These are phyloP conservation scores for Phyto melanocephala DNA, from an alignment of 2,888 invertebrate genomes.

Conservation along the genomic window DNA sequence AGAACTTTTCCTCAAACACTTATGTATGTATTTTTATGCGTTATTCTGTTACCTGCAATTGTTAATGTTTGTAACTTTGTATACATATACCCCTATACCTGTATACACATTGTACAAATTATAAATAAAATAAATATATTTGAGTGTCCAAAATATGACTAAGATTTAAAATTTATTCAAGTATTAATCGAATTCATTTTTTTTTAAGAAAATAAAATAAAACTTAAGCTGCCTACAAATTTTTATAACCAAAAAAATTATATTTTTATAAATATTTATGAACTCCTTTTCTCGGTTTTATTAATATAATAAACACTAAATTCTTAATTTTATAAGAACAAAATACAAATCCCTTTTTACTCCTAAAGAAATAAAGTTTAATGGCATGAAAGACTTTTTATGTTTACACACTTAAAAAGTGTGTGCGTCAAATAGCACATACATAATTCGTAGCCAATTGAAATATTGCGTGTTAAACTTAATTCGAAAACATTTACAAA, in stretches of 20 bases:
- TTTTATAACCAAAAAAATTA: background rate
- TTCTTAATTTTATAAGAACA: background rate
- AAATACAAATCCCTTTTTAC: background rate
- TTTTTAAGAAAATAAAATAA: background rate
- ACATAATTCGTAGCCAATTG: no score
- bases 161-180: slow-evolving; percentile 1
- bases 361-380: background rate
- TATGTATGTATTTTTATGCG: no score
- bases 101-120: slow-evolving; percentile 16
- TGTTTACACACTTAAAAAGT: no score
- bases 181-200: slow-evolving; percentile 27
- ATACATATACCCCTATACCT: no score
- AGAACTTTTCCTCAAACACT: no score
- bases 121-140: slow-evolving; percentile 40
- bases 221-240: background rate
- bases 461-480: no score
- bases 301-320: background rate
- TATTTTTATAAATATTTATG: background rate
- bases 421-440: no score
- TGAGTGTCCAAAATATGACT: background rate
- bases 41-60: no score
- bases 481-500: no score
- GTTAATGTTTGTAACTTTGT: no score
- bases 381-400: background rate
- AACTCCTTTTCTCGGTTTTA: background rate